phyloP scores from a whole-genome alignment of 1,140 invertebrate genomes.

The Diorhabda carinulata region DNA sequence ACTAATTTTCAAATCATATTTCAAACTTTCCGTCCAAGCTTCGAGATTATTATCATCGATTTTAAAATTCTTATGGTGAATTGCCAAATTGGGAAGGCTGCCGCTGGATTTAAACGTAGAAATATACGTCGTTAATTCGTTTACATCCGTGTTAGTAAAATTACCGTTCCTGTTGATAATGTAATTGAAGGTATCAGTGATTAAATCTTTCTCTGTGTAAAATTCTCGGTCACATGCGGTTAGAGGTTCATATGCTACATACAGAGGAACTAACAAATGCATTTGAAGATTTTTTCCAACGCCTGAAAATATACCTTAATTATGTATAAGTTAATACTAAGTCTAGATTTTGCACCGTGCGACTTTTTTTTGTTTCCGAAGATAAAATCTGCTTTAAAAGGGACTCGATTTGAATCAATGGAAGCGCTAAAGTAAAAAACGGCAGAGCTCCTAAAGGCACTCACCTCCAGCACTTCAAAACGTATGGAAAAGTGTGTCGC shows the following conservation, averaged over 20 bases:
- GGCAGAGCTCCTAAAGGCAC: not conserved
- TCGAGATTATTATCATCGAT: constrained; percentile 26
- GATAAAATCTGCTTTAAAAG: not conserved
- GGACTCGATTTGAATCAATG: not conserved
- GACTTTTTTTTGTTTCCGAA: not conserved
- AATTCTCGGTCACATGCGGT: constrained; percentile 16
- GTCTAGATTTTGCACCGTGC: not conserved
- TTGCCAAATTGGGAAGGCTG: constrained; percentile 23
- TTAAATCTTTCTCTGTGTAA: constrained; percentile 25
- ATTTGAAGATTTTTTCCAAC: constrained; percentile 56
- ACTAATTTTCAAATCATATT: constrained; percentile 20
- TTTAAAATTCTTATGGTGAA: constrained; percentile 32
- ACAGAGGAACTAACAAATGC: constrained; percentile 45
- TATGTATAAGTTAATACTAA: not conserved
- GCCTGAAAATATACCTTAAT: constrained; percentile 34
- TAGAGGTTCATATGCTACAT: constrained; percentile 21
- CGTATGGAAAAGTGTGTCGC: no score
- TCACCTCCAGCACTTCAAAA: not conserved
- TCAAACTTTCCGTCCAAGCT: constrained; percentile 16
- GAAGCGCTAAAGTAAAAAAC: not conserved
- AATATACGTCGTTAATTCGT: constrained; percentile 28
- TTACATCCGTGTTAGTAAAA: constrained; percentile 26
- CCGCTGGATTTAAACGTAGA: constrained; percentile 19
- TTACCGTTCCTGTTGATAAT: constrained; percentile 28
- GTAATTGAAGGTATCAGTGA: constrained; percentile 30